Base-by-base conservation (phyloP, 2,113 vertebrate species). In the mouse (Mus musculus) region DNA sequence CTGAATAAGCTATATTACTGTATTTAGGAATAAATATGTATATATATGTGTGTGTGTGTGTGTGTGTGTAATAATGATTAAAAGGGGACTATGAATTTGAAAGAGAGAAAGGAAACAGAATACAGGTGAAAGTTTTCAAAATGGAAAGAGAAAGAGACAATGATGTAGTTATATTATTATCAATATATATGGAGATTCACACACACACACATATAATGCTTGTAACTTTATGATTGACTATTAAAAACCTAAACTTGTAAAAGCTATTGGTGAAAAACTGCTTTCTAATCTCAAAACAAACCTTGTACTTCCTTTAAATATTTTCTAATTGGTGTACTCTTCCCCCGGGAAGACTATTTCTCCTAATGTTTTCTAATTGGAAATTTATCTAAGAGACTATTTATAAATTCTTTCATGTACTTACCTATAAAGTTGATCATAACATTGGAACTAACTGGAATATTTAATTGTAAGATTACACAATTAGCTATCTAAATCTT, bases 221-320 rank as follows among this genome's bases (percentile, higher is more conserved):
- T 52, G 1, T 8, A 52, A 49, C 52, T 78, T 78, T 52, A 78
- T 78, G 76, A 52, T 95, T 72, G 56, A 42, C 24, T 33, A 0
- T 63, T 88, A 90, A 49, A 85, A 96, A 88, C 26, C 6, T 75
- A 90, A 93, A 78, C 85, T 71, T 89, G 1, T 89, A 85, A 90
- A 90, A 75, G 13, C 7, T 36, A 11, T 67, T 78, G 4, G 28
- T 82, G 10, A 46, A 61, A 86, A 89, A 54, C 84, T 39, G 11
- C 63, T 69, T 93, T 85, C 88, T n/a, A 67, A 84, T 78, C 33
- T 69, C 28, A 95, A 78, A 46, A 96, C n/a, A 94, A 91, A 95
- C 1, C 6, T 63, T 72, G 33, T 82, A 91, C 93, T 22, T 67
- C 94, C 19, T 61, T 11, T 82, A 93, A 91, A 82, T 8, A 49